phyloP scores from a whole-genome alignment of 2,888 invertebrate genomes.

The Itoplectis maculator region DNA sequence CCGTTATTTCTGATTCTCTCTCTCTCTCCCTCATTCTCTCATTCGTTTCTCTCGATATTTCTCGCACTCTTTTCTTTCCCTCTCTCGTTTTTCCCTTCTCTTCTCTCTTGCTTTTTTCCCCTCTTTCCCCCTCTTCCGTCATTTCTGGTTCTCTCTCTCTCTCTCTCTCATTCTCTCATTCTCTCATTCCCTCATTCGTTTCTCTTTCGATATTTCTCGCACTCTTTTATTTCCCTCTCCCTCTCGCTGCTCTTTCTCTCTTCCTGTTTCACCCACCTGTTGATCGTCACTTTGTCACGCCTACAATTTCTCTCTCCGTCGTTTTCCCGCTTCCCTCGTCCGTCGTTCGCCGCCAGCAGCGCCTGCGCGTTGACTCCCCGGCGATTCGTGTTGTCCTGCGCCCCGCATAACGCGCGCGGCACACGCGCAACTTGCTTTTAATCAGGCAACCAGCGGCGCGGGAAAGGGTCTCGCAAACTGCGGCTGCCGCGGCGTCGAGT shows the following conservation, averaged over 20 bases:
- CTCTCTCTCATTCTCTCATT: neutral
- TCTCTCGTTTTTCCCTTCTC: conserved; percentile 29
- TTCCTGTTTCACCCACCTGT: conserved; percentile 32
- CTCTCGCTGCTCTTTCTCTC: neutral
- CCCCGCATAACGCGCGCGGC: neutral
- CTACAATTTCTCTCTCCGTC: conserved; percentile 26
- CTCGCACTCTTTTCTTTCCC: neutral
- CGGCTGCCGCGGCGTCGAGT: conserved; percentile 19
- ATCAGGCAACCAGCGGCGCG: conserved; percentile 59
- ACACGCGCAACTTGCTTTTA: conserved; percentile 64
- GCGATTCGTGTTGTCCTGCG: conserved; percentile 50
- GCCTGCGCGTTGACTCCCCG: conserved; percentile 63
- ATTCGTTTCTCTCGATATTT: no score
- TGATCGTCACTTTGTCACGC: conserved; percentile 54
- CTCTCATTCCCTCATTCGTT: no score
- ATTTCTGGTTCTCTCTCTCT: neutral
- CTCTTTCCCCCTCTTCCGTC: neutral
- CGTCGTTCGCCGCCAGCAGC: conserved; percentile 46
- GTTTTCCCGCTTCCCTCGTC: neutral
- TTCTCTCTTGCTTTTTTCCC: conserved; percentile 28
- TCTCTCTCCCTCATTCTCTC: no score
- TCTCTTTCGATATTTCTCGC: no score
- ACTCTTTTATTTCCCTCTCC: neutral
- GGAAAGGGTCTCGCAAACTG: conserved; percentile 32
- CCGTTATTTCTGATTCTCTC: neutral